Base-by-base conservation (phyloP, 2,797 vertebrate genomes). In the Pseudotriccus pelzelni region DNA sequence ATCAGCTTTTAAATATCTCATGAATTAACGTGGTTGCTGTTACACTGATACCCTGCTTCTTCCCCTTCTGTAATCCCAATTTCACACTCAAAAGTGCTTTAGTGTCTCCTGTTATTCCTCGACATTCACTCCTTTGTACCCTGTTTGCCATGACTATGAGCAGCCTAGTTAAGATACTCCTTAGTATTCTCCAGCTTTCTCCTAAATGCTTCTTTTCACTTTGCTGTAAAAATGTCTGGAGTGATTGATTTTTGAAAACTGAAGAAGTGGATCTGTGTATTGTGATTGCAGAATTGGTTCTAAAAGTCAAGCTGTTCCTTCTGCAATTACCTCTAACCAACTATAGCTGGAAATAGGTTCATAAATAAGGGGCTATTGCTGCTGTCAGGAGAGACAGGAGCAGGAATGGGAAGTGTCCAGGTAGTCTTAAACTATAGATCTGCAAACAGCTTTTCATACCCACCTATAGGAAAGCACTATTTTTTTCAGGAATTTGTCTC, bases 221-320 rank as follows among this genome's bases (percentile, higher is more conserved):
- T 86, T 22, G 43, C 66, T 64, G 2, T 86, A 25, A 46, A 44
- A 60, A 53, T 74, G 66, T 56, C 36, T 75, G 9, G 10, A 36
- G 34, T 60, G 46, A 62, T 69, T 59, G 73, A 30, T 75, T 69
- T 76, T 73, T 13, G 46, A 75, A 63, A 91, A 39, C 55, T 28
- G 44, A 28, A 30, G 25, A 47, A 47, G 23, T 53, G 36, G n/a
- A 10, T 91, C 66, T 79, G 7, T 55, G 19, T 69, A 5, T 91
- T 91, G 87, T 84, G 49, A 74, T 90, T 90, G 66, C 59, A 56
- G 91, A 37, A 76, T 56, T 73, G 49, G 22, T 90, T 92, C 63
- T 84, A 24, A 47, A 93, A 90, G 70, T 92, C 88, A 94, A 47
- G 20, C 41, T 92, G 53, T 83, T 86, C 30, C 44, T 86, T 70